Conservation (phyloP, 2,113 vertebrate species). For the Mugil cephalus region DNA sequence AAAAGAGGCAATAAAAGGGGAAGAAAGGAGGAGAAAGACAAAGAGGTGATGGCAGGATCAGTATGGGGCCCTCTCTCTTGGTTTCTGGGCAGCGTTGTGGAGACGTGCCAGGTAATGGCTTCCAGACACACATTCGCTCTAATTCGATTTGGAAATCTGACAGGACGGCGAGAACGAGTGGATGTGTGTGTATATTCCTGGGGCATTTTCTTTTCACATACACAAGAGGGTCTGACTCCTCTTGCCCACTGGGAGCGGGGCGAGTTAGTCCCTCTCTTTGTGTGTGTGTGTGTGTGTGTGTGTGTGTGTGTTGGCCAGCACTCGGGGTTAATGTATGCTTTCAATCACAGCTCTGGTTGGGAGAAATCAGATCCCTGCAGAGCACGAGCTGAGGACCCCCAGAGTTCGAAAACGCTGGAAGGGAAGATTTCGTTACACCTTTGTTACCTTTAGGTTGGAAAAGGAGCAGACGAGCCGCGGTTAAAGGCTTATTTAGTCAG, state of each 20-base stretch:
- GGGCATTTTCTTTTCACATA: conserved; percentile 51
- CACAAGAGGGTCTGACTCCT: conserved; percentile 58
- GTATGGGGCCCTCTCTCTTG: conserved; percentile 69
- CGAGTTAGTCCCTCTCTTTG: conserved; percentile 10
- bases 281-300: conserved; percentile 37
- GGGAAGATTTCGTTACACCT: too few relatives aligned
- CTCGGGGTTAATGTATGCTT: conserved; percentile 73
- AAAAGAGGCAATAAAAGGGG: conserved; percentile 33
- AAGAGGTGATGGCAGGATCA: conserved; percentile 52
- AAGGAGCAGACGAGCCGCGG: too few relatives aligned
- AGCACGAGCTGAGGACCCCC: conserved; percentile 25
- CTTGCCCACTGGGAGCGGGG: conserved; percentile 53
- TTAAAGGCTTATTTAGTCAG: too few relatives aligned
- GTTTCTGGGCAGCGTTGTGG: conserved; percentile 58
- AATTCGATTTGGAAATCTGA: conserved; percentile 77
- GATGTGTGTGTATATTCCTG: conserved; percentile 45
- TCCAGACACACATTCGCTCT: conserved; percentile 76
- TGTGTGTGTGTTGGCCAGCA: conserved; percentile 26
- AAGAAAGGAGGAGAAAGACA: conserved; percentile 27
- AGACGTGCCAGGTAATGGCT: conserved; percentile 80
- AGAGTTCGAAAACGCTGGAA: background rate
- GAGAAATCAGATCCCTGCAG: conserved; percentile 74
- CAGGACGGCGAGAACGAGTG: conserved; percentile 58
- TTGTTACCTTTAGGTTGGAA: too few relatives aligned
- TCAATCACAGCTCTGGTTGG: conserved; percentile 67